A percentile compares a stretch with the other conserved stretches of the same genome.
phyloP scores from a whole-genome alignment of 2,797 vertebrate genomes.

The Leptodactylus fallax region DNA sequence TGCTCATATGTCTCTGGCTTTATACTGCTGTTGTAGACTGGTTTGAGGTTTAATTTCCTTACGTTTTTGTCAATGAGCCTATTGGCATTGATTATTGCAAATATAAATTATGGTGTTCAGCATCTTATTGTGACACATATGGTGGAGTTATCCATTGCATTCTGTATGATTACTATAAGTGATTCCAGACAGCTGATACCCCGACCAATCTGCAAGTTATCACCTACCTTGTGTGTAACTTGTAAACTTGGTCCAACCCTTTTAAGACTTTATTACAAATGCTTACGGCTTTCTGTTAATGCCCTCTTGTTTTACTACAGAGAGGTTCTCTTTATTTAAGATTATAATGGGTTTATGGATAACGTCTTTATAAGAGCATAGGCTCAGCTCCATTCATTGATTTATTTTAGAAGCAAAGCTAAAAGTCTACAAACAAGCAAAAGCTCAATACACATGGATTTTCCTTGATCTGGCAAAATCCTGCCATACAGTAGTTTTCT shows the following conservation, averaged over 20 bases:
- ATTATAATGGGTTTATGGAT: constrained; percentile 45
- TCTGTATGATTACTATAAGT: no score
- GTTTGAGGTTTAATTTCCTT: no score
- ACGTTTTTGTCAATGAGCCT: no score
- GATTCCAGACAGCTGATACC: no score
- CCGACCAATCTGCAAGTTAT: no score
- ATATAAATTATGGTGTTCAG: background rate
- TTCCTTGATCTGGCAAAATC: background rate
- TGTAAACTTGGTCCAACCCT: no score
- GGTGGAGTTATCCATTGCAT: no score
- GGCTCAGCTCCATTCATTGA: background rate
- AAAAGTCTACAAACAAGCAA: background rate
- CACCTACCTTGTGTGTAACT: no score
- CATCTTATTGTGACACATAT: background rate
- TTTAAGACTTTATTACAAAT: constrained; percentile 8
- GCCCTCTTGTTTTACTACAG: constrained; percentile 32
- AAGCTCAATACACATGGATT: background rate
- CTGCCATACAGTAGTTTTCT: no score
- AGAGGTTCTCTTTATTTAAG: constrained; percentile 37
- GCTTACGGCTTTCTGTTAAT: constrained; percentile 8
- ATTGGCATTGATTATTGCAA: background rate
- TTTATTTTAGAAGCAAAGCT: background rate
- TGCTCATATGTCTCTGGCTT: no score
- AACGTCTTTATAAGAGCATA: constrained; percentile 43
- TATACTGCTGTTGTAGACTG: no score